Conservation (phyloP, 2,888 invertebrate genomes). For the Caenorhabditis imperialis region DNA sequence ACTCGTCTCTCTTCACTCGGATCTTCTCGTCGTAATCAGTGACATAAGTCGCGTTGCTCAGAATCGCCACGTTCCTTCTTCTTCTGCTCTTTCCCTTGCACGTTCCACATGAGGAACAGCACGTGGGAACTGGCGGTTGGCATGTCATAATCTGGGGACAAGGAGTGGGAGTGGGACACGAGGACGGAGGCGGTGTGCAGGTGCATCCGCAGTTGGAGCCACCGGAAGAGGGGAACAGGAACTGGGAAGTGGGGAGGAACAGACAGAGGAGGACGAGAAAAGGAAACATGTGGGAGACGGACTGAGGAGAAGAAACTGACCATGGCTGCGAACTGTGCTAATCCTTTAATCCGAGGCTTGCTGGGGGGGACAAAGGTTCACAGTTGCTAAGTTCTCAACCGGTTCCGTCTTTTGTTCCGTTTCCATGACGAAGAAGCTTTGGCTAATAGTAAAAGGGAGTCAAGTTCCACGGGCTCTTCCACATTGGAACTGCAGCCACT, state of each 20-base stretch:
- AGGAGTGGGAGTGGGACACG: conserved; percentile 39
- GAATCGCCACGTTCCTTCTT: conserved; percentile 9
- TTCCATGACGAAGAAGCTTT: not conserved
- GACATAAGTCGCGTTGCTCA: conserved; percentile 61
- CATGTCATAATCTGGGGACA: conserved; percentile 47
- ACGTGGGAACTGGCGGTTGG: conserved; percentile 10
- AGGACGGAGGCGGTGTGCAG: conserved; percentile 32
- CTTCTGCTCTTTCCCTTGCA: conserved; percentile 12
- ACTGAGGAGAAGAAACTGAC: no score
- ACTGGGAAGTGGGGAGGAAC: not conserved
- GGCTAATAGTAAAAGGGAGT: not conserved
- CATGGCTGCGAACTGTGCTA: conserved; percentile 43
- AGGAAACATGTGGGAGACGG: conserved; percentile 6
- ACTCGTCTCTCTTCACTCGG: conserved; percentile 15
- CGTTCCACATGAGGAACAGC: conserved; percentile 45
- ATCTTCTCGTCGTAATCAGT: conserved; percentile 30
- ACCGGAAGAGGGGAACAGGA: conserved; percentile 41
- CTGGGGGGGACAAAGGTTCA: conserved; percentile 4
- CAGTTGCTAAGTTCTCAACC: no score
- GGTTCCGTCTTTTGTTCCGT: no score
- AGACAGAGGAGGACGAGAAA: conserved; percentile 10
- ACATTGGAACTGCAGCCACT: not conserved
- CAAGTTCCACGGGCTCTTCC: not conserved
- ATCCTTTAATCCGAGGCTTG: conserved; percentile 29
- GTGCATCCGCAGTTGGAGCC: conserved; percentile 48